A percentile compares a stretch with the other conserved stretches of the same genome.
phyloP scores from a whole-genome alignment of 2,797 vertebrate species.

The Scyliorhinus canicula region DNA sequence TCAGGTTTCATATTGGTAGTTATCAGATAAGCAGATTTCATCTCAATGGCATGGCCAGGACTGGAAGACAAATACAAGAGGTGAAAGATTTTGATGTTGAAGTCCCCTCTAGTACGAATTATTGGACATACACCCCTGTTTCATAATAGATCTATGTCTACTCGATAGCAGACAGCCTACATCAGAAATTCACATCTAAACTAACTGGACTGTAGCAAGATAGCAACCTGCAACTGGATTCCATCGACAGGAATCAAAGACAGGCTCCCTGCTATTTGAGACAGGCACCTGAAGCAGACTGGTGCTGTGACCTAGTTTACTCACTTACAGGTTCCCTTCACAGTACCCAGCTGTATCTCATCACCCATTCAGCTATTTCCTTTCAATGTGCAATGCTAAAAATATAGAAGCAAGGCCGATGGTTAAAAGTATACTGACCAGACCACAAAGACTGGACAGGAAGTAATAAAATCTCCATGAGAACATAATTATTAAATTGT shows the following conservation, averaged over 20 bases:
- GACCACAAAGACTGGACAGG: background rate
- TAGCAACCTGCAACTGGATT: background rate
- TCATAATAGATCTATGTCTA: background rate
- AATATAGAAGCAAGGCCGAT: background rate
- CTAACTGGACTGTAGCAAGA: background rate
- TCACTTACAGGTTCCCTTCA: background rate
- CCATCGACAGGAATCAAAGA: background rate
- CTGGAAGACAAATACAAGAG: background rate
- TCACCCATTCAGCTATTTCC: background rate
- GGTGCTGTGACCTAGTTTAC: background rate
- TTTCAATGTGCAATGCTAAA: background rate
- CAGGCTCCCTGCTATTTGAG: background rate
- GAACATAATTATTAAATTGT: background rate
- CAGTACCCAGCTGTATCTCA: background rate
- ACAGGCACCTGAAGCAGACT: background rate
- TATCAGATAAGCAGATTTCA: background rate
- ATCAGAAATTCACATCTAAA: background rate
- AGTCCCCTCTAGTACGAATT: background rate
- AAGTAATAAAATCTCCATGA: background rate
- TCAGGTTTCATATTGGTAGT: background rate
- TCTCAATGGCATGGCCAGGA: background rate
- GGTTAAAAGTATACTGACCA: background rate
- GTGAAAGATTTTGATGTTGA: background rate
- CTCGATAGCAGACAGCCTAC: background rate
- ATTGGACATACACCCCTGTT: background rate